Conservation (phyloP, 2,113 vertebrate species). For the Micronycteris hirsuta region DNA sequence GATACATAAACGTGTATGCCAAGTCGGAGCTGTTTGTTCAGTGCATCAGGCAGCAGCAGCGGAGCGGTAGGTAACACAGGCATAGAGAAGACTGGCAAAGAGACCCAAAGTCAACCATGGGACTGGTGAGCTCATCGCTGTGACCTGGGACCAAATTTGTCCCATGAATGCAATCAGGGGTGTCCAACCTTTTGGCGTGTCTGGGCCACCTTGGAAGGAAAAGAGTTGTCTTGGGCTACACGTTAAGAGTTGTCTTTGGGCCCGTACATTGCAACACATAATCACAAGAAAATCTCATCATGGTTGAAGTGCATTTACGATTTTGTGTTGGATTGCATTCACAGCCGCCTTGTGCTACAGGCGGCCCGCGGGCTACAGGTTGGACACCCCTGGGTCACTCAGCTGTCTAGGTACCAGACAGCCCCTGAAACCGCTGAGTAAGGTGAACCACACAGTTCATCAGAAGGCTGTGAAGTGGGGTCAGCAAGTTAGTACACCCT, state of each 20-base stretch:
- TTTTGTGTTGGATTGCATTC: no score
- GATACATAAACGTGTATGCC: background rate
- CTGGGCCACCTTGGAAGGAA: no score
- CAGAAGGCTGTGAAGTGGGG: background rate
- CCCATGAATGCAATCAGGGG: background rate
- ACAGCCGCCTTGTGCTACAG: no score
- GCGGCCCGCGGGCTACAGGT: no score
- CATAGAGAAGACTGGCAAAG: background rate
- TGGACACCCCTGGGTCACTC: background rate
- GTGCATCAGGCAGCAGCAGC: background rate
- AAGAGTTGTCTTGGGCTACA: no score
- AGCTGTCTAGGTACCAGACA: background rate
- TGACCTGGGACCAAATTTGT: background rate
- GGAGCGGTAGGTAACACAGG: background rate
- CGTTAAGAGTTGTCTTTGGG: no score
- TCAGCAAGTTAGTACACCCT: background rate
- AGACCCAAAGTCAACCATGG: background rate
- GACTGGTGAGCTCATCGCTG: background rate
- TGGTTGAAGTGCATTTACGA: no score
- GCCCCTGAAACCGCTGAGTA: background rate
- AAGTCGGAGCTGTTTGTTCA: slow-evolving; percentile 1
- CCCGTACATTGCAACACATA: no score
- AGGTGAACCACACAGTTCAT: background rate
- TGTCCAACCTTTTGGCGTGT: no score
- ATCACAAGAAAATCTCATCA: no score